A percentile compares a stretch with the other conserved stretches of the same genome.
Conservation (phyloP, 2,797 vertebrate genomes). For the Molossus alvarezi region DNA sequence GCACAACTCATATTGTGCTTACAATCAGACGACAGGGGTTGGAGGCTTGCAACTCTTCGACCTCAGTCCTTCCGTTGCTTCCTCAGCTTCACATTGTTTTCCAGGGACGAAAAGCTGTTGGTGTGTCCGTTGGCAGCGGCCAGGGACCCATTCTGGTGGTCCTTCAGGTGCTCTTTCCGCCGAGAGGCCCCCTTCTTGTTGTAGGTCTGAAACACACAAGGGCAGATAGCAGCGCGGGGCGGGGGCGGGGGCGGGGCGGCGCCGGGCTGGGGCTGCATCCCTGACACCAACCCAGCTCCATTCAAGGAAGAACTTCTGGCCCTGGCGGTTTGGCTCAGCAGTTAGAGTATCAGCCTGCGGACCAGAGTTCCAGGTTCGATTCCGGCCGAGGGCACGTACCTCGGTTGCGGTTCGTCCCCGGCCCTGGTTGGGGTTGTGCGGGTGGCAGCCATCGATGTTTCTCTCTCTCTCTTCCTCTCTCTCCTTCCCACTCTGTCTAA, state of each 20-base stretch:
- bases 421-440: too few species aligned
- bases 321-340: too few species aligned
- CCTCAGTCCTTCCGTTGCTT: constrained; percentile 95
- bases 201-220: constrained; percentile 93
- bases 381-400: too few species aligned
- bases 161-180: constrained; percentile 94
- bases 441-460: too few species aligned
- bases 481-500: too few species aligned
- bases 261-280: neutral
- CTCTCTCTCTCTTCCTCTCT: too few species aligned
- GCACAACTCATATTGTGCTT: constrained; percentile 91
- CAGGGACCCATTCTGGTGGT: constrained; percentile 93
- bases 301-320: neutral
- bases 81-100: constrained; percentile 91
- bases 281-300: neutral
- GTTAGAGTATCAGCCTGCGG: too few species aligned
- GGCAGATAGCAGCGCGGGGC: neutral
- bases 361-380: too few species aligned
- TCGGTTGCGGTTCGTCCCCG: too few species aligned
- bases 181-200: constrained; percentile 92
- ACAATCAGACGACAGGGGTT: constrained; percentile 89
- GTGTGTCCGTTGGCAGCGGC: constrained; percentile 93
- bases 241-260: neutral
- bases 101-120: constrained; percentile 92
- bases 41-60: constrained; percentile 85